These are phyloP conservation scores for Enteromius argenteus DNA, from an alignment of 2,797 vertebrate genomes.

Conservation along the genomic window DNA sequence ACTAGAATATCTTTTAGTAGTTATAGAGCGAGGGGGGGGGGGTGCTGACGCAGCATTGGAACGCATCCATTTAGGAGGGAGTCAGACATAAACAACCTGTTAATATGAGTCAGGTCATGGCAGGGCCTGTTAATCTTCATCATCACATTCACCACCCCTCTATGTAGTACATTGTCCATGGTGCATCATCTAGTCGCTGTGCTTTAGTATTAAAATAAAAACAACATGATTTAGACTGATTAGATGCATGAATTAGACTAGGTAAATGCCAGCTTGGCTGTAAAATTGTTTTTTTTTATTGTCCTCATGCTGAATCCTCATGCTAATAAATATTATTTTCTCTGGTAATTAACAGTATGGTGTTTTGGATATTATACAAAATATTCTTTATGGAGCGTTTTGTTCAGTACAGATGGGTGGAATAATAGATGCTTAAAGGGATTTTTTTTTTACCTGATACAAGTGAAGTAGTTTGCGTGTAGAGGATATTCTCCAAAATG, in stretches of 20 bases:
- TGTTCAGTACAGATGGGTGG: slow-evolving; percentile 8
- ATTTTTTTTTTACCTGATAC: neutral
- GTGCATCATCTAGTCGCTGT: neutral
- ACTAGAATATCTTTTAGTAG: slow-evolving; percentile 49
- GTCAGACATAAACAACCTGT: slow-evolving; percentile 52
- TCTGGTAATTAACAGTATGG: neutral
- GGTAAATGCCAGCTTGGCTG: neutral
- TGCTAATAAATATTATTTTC: neutral
- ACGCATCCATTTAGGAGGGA: slow-evolving; percentile 31
- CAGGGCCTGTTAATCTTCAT: neutral
- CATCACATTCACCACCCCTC: neutral
- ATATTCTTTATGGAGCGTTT: neutral
- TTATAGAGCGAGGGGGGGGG: slow-evolving; percentile 33
- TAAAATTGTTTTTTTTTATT: neutral
- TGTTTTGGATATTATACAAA: neutral
- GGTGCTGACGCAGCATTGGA: slow-evolving; percentile 55
- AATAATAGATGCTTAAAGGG: neutral
- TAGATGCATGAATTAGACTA: neutral
- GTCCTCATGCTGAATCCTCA: neutral
- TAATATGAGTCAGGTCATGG: slow-evolving; percentile 43
- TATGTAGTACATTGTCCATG: neutral
- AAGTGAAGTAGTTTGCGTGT: neutral
- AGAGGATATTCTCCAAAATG: too few relatives aligned
- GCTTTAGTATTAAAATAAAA: neutral
- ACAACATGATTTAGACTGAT: neutral